Conservation (phyloP, 2,888 invertebrate genomes). For the Andrena hattorfiana region DNA sequence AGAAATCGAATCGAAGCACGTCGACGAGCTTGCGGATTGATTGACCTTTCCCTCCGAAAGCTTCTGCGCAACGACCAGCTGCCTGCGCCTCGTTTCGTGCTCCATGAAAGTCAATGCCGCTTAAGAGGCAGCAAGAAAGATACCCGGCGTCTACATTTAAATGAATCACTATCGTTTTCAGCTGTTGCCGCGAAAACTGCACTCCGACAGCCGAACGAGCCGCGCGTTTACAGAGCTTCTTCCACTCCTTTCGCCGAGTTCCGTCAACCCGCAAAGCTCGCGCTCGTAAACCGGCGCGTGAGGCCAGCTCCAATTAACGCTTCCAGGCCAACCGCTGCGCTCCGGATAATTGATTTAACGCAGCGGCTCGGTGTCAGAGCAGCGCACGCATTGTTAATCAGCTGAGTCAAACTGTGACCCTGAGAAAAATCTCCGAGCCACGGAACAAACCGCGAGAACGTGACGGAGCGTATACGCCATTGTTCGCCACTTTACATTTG, state of each 20-base stretch:
- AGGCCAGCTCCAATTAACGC: not conserved
- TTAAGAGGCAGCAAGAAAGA: slow-evolving; percentile 9
- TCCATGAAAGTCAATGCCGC: slow-evolving; percentile 37
- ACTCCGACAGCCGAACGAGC: not conserved
- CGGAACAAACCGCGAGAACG: slow-evolving; percentile 24
- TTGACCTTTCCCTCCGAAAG: slow-evolving; percentile 27
- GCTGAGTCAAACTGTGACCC: slow-evolving; percentile 17
- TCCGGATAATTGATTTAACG: slow-evolving; percentile 21
- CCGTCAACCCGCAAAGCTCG: not conserved
- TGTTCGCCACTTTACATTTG: slow-evolving; percentile 14
- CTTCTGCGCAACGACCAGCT: not conserved
- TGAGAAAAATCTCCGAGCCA: slow-evolving; percentile 15
- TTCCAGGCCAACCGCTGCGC: not conserved
- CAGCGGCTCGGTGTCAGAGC: slow-evolving; percentile 8
- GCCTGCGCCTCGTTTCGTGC: slow-evolving; percentile 8
- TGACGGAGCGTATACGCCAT: slow-evolving; percentile 7
- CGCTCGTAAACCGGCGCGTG: not conserved
- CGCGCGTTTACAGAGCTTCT: not conserved
- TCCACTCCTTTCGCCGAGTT: not conserved
- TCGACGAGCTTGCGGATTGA: slow-evolving; percentile 41
- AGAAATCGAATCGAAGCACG: slow-evolving; percentile 54
- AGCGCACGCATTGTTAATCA: slow-evolving; percentile 6
- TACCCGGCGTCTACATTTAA: slow-evolving; percentile 1
- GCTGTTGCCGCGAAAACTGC: not conserved
- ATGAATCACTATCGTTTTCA: not conserved